A percentile compares a stretch with the other conserved stretches of the same genome.
These are phyloP conservation scores for Hermetia illucens DNA, from an alignment of 1,140 invertebrate genomes.

Conservation along the genomic window DNA sequence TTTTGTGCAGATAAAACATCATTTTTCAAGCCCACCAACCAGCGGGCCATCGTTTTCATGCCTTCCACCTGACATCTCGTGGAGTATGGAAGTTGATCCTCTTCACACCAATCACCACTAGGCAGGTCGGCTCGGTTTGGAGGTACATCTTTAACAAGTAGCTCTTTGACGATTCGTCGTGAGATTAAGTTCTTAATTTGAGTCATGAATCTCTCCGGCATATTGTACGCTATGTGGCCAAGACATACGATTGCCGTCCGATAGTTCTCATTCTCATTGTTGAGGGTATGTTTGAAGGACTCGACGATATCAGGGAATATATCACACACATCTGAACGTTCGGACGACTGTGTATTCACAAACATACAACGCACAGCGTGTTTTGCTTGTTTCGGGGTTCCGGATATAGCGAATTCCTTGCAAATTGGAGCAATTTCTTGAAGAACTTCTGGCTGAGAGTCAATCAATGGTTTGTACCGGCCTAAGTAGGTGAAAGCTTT, in stretches of 20 bases:
- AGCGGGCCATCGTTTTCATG: conserved; percentile 90
- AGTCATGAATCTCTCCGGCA: conserved; percentile 75
- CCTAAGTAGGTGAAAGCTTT: conserved; percentile 77
- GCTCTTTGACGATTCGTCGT: conserved; percentile 88
- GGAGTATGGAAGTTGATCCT: conserved; percentile 78
- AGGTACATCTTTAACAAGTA: conserved; percentile 70
- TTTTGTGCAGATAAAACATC: conserved; percentile 83
- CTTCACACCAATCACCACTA: conserved; percentile 69
- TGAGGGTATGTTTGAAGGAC: conserved; percentile 57
- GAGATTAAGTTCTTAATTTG: conserved; percentile 91
- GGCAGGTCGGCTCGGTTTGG: conserved; percentile 32
- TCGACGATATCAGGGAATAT: conserved; percentile 82
- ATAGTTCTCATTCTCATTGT: conserved; percentile 69
- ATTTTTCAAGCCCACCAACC: conserved; percentile 82
- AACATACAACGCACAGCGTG: conserved; percentile 86
- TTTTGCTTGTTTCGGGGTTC: conserved; percentile 90
- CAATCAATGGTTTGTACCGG: conserved; percentile 66
- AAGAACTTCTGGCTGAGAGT: conserved; percentile 34
- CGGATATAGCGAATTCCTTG: conserved; percentile 71
- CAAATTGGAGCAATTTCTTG: conserved; percentile 67
- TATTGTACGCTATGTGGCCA: conserved; percentile 85
- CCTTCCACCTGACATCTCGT: conserved; percentile 89
- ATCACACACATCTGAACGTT: conserved; percentile 56
- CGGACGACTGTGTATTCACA: conserved; percentile 42
- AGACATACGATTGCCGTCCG: conserved; percentile 85